Percentiles rank a stretch among this genome's conserved stretches.
Conservation (phyloP, 1,140 invertebrate genomes). For the Pararge aegeria region DNA sequence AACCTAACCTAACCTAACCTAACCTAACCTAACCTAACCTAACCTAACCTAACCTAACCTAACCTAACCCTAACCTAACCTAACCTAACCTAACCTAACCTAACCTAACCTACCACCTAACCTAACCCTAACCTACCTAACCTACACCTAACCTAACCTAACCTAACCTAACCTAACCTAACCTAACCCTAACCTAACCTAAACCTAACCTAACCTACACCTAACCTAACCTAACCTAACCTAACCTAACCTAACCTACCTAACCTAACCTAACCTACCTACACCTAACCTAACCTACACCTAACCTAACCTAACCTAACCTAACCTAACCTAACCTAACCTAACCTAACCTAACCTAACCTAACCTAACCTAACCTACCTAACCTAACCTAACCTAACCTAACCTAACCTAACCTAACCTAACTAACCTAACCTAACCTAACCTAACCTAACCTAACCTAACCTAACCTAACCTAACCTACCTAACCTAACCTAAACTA, state of each 20-base stretch:
- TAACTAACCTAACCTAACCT: conserved; percentile 42
- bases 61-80: conserved; percentile 16
- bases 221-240: conserved; percentile 32
- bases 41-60: conserved; percentile 17
- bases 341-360: conserved; percentile 32
- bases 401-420: conserved; percentile 42
- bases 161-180: conserved; percentile 56
- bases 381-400: conserved; percentile 44
- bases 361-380: conserved; percentile 39
- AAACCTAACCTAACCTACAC: conserved; percentile 41
- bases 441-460: conserved; percentile 39
- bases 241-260: conserved; percentile 36
- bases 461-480: conserved; percentile 41
- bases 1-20: conserved; percentile 11
- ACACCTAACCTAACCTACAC: conserved; percentile 34
- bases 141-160: conserved; percentile 23
- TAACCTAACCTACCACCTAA: conserved; percentile 27
- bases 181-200: conserved; percentile 45
- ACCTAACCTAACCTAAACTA: conserved; percentile 46
- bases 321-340: conserved; percentile 15
- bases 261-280: conserved; percentile 31
- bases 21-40: conserved; percentile 7
- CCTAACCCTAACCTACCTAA: conserved; percentile 21
- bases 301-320: conserved; percentile 20
- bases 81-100: conserved; percentile 17